Percentiles rank a stretch among this genome's conserved stretches.
Evolutionary conservation across 1,140 invertebrate species (phyloP).

Genomic region (Nixonia krombeini): DNA sequence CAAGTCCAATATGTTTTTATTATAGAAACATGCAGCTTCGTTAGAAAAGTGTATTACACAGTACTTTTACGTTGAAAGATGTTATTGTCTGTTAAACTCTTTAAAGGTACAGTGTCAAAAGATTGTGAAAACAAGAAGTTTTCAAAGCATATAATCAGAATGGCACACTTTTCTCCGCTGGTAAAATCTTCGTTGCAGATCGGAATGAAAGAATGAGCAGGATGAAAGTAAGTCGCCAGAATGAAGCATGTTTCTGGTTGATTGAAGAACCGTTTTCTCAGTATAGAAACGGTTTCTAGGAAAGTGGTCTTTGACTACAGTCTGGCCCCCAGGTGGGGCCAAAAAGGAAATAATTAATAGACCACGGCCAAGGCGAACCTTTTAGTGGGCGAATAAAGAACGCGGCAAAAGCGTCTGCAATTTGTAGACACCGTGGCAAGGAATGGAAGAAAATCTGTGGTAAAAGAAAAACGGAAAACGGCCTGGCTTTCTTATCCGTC

Average conservation of each 20-base stretch:
- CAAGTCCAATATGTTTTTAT: no score
- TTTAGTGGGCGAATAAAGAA: neutral
- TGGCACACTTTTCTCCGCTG: no score
- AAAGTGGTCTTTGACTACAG: neutral
- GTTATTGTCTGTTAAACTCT: neutral
- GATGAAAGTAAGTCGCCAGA: no score
- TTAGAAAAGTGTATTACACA: neutral
- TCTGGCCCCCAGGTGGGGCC: neutral
- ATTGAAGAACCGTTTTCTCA: neutral
- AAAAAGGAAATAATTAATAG: conserved; percentile 5
- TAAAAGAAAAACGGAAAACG: neutral
- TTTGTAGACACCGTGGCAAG: neutral
- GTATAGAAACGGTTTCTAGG: neutral
- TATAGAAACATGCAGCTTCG: neutral
- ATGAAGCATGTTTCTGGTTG: neutral
- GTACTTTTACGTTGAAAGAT: no score
- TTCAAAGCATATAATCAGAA: no score
- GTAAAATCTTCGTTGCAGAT: neutral
- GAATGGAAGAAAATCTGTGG: neutral
- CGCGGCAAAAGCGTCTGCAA: no score
- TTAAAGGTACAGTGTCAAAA: no score
- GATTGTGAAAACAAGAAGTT: neutral
- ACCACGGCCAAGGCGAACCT: neutral
- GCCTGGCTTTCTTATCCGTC: neutral
- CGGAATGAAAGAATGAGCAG: conserved; percentile 1